Evolutionary conservation across 2,113 vertebrate genomes (phyloP), one percentile per base, ranked within the genome.

Genomic region (Notechis scutatus): DNA sequence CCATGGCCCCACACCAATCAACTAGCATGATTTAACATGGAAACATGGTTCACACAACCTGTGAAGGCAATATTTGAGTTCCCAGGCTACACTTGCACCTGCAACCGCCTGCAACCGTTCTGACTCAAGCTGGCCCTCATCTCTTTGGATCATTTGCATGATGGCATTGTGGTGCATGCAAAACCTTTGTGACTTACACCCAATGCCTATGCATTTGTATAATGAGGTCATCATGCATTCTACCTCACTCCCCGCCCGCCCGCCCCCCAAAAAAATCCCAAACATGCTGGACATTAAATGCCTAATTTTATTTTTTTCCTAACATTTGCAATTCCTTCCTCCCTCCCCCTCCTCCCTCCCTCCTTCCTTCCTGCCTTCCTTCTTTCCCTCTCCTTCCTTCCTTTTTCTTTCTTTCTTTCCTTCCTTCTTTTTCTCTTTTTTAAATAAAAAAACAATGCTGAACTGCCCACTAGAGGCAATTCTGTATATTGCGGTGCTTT

Each of bases 301-400:
- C 47, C 47, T 69, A 29, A 29, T 64, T 26, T 61, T 61, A 64
- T 64, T 64, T 29, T 64, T 12, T 29, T 50, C 61, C 61, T 61
- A 69, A 14, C 61, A 14, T 69, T 69, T n/a, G 4, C 12, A n/a
- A 69, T 69, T 69, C 8, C 8, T 26, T 26, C 57, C 24, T 61
- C 0, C 56, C 20, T 21, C 20, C 1, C 20, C 54, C 14, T 55
- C 14, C 4, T 20, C 4, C 0, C 3, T 4, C 4, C 18, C 5
- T 20, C 20, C 55, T 1, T 57, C 5, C 5, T 0, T 61, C 3
- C 8, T 26, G 9, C 24, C 24, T 9, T 10, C 5, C 20, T 6
- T 57, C 20, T 21, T 18, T 20, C 15, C 3, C 4, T 18, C 14
- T 14, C 15, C 12, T 3, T 50, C 47, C 47, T 50, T 50, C 8